Evolutionary conservation across 2,113 vertebrate species (phyloP).

Genomic region (Arothron firmamentum): DNA sequence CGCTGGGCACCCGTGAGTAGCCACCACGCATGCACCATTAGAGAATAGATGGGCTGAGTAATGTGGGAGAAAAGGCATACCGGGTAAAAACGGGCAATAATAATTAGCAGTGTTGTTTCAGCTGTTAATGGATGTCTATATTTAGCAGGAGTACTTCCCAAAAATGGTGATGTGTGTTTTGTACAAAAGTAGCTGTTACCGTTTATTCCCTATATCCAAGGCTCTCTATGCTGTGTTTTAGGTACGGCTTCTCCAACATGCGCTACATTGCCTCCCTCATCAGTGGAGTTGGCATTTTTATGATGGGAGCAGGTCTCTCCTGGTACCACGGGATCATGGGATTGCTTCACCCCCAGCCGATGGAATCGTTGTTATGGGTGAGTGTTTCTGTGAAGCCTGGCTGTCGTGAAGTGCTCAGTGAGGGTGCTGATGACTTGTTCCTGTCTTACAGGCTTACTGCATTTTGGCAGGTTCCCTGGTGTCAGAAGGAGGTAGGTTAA

Average conservation of each 20-base stretch:
- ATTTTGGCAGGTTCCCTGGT: slow-evolving; percentile 95
- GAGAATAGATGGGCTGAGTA: too few relatives aligned
- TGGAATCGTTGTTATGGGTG: slow-evolving; percentile 96
- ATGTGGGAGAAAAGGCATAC: not conserved
- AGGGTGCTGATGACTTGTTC: not conserved
- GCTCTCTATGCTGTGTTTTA: slow-evolving; percentile 40
- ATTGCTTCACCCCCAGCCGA: slow-evolving; percentile 89
- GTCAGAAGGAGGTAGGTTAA: slow-evolving; percentile 92
- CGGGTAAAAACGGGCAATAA: too few relatives aligned
- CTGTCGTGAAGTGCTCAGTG: not conserved
- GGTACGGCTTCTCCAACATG: slow-evolving; percentile 99
- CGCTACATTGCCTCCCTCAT: slow-evolving; percentile 97
- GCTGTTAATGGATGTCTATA: too few relatives aligned
- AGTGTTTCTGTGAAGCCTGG: slow-evolving; percentile 33
- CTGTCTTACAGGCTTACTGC: slow-evolving; percentile 85
- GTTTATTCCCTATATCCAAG: not conserved
- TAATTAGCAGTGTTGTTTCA: too few relatives aligned
- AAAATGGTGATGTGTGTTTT: too few relatives aligned
- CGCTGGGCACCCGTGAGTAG: slow-evolving; percentile 88
- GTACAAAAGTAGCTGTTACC: not conserved
- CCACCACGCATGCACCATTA: not conserved
- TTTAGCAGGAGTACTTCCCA: too few relatives aligned
- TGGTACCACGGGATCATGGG: slow-evolving; percentile 98
- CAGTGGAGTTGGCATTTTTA: slow-evolving; percentile 98
- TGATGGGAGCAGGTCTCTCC: slow-evolving; percentile 98